phyloP scores from a whole-genome alignment of 2,113 vertebrate species.

The Heterochromis multidens region DNA sequence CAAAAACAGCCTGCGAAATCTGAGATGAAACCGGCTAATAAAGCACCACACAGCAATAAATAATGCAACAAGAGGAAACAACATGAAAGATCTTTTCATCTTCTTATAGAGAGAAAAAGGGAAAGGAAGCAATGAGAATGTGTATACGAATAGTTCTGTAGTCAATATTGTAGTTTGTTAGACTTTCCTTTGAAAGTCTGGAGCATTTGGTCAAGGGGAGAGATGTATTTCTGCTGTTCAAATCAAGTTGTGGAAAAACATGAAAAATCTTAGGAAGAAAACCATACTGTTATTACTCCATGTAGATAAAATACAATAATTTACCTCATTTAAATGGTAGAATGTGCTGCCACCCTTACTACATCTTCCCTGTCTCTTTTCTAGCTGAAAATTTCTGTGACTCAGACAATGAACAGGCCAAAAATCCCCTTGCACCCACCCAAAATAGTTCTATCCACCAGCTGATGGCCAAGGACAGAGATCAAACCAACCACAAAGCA shows the following conservation, averaged over 20 bases:
- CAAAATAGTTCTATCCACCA: slow-evolving; percentile 50
- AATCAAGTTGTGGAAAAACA: background rate
- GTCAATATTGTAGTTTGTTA: slow-evolving; percentile 45
- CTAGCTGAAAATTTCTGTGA: slow-evolving; percentile 17
- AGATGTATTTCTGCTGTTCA: background rate
- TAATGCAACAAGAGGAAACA: slow-evolving; percentile 76
- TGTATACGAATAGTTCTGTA: slow-evolving; percentile 15
- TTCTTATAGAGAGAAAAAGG: slow-evolving; percentile 47
- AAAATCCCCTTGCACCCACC: slow-evolving; percentile 24
- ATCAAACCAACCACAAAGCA: slow-evolving; percentile 53
- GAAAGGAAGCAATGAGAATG: slow-evolving; percentile 35
- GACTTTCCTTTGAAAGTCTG: slow-evolving; percentile 52
- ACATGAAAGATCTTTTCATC: slow-evolving; percentile 75
- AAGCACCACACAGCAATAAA: slow-evolving; percentile 71
- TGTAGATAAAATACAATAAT: background rate
- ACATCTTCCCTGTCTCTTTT: background rate
- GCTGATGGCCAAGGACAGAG: slow-evolving; percentile 43
- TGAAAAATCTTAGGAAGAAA: background rate
- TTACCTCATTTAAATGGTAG: background rate
- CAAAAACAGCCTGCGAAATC: slow-evolving; percentile 68
- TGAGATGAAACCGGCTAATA: slow-evolving; percentile 70
- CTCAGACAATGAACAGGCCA: slow-evolving; percentile 37
- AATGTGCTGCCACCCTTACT: background rate
- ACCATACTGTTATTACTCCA: background rate
- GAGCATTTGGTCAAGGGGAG: slow-evolving; percentile 9